Percentiles rank a stretch among this genome's conserved stretches.
Conservation (phyloP, 2,888 invertebrate species). For the Tenthredo mesomela region DNA sequence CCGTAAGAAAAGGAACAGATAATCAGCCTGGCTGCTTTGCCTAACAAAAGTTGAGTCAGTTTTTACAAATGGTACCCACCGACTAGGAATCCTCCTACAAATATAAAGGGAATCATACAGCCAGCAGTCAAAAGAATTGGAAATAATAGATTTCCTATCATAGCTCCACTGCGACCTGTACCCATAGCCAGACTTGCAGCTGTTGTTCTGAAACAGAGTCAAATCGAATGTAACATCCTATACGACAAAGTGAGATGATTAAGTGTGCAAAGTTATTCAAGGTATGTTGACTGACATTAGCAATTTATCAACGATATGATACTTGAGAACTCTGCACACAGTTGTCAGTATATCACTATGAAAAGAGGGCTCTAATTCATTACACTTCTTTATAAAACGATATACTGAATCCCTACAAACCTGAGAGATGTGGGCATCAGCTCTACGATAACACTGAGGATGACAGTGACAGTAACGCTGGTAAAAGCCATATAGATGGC, state of each 20-base stretch:
- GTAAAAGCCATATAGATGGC: constrained; percentile 53
- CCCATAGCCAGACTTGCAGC: constrained; percentile 82
- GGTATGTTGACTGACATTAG: neutral
- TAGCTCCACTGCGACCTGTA: constrained; percentile 84
- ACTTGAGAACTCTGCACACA: neutral
- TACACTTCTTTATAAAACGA: neutral
- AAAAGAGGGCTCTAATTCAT: neutral
- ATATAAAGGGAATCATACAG: constrained; percentile 85
- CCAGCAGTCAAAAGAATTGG: constrained; percentile 83
- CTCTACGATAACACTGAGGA: constrained; percentile 74
- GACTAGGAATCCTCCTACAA: constrained; percentile 81
- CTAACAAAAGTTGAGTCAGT: constrained; percentile 62
- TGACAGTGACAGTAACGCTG: constrained; percentile 77
- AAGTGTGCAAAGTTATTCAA: neutral
- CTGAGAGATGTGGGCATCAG: constrained; percentile 58
- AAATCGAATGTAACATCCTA: neutral
- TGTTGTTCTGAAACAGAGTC: constrained; percentile 57
- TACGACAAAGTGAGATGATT: neutral
- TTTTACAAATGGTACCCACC: constrained; percentile 75
- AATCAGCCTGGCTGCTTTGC: constrained; percentile 74
- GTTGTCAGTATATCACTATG: neutral
- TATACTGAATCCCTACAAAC: constrained; percentile 37
- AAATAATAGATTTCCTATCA: constrained; percentile 84
- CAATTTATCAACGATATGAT: neutral
- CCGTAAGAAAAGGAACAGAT: neutral